phyloP scores from a whole-genome alignment of 2,113 vertebrate species.

The Xiphophorus maculatus region DNA sequence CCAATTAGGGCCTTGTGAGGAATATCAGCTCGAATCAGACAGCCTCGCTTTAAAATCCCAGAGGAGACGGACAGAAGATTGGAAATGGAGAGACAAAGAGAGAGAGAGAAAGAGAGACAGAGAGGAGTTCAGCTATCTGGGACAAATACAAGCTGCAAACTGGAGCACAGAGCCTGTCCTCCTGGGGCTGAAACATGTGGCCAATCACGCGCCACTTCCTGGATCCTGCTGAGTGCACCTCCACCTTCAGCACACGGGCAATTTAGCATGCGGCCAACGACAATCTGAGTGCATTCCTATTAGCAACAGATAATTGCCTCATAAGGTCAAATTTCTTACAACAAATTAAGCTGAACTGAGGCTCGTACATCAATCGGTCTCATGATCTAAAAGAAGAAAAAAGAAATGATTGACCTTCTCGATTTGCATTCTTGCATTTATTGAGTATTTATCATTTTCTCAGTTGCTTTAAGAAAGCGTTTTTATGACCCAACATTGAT shows the following conservation, averaged over 20 bases:
- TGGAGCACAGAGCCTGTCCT: slow-evolving; percentile 75
- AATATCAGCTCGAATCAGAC: slow-evolving; percentile 58
- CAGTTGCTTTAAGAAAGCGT: not conserved
- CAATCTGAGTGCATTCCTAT: not conserved
- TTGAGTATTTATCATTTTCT: not conserved
- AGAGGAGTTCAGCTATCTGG: slow-evolving; percentile 71
- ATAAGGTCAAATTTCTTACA: not conserved
- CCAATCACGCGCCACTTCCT: slow-evolving; percentile 69
- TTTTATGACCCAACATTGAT: too few relatives aligned
- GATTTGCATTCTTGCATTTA: not conserved
- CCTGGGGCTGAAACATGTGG: slow-evolving; percentile 66
- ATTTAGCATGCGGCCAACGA: not conserved
- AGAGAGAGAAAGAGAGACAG: slow-evolving; percentile 8
- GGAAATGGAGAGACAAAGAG: slow-evolving; percentile 16
- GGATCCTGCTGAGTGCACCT: slow-evolving; percentile 46
- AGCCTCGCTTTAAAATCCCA: slow-evolving; percentile 42
- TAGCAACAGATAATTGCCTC: not conserved
- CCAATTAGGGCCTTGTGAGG: slow-evolving; percentile 48
- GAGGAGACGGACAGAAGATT: slow-evolving; percentile 16
- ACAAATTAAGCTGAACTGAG: too few relatives aligned
- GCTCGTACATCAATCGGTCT: too few relatives aligned
- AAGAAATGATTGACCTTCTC: too few relatives aligned
- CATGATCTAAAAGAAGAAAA: too few relatives aligned
- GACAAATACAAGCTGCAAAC: slow-evolving; percentile 78
- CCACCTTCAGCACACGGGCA: slow-evolving; percentile 18